These are phyloP conservation scores for Otolemur crassicaudatus DNA, from an alignment of 2,797 vertebrate genomes.

Conservation along the genomic window DNA sequence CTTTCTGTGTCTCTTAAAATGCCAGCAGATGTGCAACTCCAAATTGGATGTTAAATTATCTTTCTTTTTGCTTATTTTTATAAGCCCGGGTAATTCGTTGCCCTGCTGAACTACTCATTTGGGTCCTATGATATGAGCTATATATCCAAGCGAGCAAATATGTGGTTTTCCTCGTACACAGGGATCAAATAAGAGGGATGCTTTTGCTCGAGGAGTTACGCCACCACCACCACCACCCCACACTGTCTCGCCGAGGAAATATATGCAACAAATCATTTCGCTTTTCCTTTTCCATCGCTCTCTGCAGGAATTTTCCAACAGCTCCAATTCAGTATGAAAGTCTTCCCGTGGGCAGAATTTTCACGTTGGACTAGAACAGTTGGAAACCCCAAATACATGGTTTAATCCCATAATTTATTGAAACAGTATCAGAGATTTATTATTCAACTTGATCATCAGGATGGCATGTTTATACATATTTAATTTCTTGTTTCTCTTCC, in stretches of 20 bases:
- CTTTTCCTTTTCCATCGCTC: conserved; percentile 2
- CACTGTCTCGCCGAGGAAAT: conserved; percentile 61
- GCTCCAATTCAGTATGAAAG: conserved; percentile 63
- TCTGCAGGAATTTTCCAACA: conserved; percentile 58
- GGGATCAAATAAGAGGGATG: neutral
- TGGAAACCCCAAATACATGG: conserved; percentile 78
- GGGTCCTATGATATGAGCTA: conserved; percentile 12
- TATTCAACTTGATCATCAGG: conserved; percentile 87
- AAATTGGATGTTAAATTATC: neutral
- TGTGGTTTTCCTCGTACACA: neutral
- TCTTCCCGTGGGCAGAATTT: conserved; percentile 74
- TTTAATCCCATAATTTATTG: conserved; percentile 82
- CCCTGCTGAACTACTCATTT: conserved; percentile 25
- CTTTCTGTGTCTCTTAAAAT: conserved; percentile 50
- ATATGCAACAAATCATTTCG: conserved; percentile 46
- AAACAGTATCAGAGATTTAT: conserved; percentile 85
- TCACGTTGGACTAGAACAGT: conserved; percentile 78
- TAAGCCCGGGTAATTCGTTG: conserved; percentile 34
- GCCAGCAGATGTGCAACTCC: conserved; percentile 1
- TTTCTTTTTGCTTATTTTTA: conserved; percentile 28
- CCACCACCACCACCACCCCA: neutral
- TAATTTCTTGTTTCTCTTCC: conserved; percentile 86
- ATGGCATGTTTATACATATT: conserved; percentile 87
- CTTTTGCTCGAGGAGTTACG: neutral
- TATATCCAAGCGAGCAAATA: neutral